phyloP scores from a whole-genome alignment of 2,888 invertebrate genomes.

The Rhagonycha lutea region DNA sequence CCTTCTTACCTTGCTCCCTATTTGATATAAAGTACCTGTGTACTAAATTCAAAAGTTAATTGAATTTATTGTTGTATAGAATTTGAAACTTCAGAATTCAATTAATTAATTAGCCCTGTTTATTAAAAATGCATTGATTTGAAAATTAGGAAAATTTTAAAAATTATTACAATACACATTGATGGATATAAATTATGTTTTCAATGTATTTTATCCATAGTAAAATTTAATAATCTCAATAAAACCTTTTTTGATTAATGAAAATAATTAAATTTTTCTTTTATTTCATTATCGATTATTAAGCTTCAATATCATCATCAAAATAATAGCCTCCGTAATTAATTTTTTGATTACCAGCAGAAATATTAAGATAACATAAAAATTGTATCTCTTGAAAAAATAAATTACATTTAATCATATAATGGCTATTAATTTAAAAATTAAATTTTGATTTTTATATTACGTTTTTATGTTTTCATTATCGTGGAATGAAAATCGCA shows the following conservation, averaged over 20 bases:
- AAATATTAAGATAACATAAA: neutral
- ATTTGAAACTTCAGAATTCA: neutral
- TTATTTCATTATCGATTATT: neutral
- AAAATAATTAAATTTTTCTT: neutral
- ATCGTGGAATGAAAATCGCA: too few relatives aligned
- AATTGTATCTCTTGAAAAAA: neutral
- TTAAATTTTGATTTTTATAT: neutral
- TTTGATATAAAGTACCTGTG: too few relatives aligned
- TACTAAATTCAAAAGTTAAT: neutral
- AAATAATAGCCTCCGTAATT: neutral
- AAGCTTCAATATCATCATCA: neutral
- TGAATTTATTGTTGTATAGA: neutral
- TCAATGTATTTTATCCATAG: neutral
- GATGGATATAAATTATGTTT: neutral
- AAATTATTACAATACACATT: neutral
- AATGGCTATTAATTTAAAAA: neutral
- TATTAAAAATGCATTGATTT: neutral
- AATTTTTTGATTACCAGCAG: neutral
- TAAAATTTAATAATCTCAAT: neutral
- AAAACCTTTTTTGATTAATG: neutral
- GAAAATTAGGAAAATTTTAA: neutral
- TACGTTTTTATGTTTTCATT: neutral
- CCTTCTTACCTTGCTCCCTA: too few relatives aligned
- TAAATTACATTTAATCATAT: neutral
- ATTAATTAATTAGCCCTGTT: neutral